These are phyloP conservation scores for Aphaenogaster rudis DNA, from an alignment of 1,140 invertebrate genomes.

Conservation along the genomic window DNA sequence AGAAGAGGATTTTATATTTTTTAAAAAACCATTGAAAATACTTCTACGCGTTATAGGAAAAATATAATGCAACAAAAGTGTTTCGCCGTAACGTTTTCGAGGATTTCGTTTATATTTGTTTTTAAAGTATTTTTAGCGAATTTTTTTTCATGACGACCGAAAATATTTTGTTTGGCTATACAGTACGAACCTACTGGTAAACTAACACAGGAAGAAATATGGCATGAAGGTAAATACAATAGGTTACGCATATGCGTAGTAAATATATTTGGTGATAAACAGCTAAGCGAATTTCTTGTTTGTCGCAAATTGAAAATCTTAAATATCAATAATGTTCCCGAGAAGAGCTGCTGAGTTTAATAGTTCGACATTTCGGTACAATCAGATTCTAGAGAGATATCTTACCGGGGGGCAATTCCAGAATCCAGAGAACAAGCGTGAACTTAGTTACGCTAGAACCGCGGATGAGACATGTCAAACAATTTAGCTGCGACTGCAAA, in stretches of 20 bases:
- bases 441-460: slow-evolving; percentile 52
- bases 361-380: slow-evolving; percentile 31
- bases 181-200: background rate
- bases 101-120: slow-evolving; percentile 24
- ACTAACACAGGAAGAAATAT: slow-evolving; percentile 20
- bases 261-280: background rate
- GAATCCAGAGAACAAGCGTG: slow-evolving; percentile 26
- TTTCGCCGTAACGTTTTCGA: background rate
- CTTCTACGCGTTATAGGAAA: background rate
- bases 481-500: slow-evolving; percentile 52
- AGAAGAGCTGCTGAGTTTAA: background rate
- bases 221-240: slow-evolving; percentile 16
- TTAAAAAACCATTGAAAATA: background rate
- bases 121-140: slow-evolving; percentile 31
- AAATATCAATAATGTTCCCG: slow-evolving; percentile 18
- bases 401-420: background rate
- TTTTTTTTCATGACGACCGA: background rate
- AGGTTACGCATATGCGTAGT: no score
- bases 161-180: slow-evolving; percentile 1
- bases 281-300: background rate
- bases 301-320: slow-evolving; percentile 26
- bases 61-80: slow-evolving; percentile 18
- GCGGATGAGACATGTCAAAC: slow-evolving; percentile 49
- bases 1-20: background rate
- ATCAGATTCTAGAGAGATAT: slow-evolving; percentile 51